Conservation (phyloP, 1,140 invertebrate species). For the Drosophila parabipectinata region DNA sequence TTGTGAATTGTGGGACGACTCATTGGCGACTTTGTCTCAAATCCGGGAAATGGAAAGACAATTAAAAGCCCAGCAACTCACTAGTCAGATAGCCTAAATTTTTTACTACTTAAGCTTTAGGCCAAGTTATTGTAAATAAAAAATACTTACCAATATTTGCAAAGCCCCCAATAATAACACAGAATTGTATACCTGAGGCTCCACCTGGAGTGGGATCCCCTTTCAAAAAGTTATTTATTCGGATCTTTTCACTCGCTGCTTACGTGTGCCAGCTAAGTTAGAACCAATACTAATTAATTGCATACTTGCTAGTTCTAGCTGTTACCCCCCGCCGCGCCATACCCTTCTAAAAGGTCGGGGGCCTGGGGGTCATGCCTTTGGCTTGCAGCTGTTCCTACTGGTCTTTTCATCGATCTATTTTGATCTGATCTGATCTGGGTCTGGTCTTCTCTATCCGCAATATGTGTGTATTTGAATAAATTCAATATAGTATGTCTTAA, state of each 20-base stretch:
- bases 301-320: slow-evolving; percentile 35
- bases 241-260: slow-evolving; percentile 22
- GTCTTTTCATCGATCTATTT: slow-evolving; percentile 1
- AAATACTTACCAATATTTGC: not conserved
- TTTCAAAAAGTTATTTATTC: slow-evolving; percentile 64
- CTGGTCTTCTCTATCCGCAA: slow-evolving; percentile 45
- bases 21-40: not conserved
- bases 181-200: slow-evolving; percentile 42
- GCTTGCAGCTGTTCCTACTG: slow-evolving; percentile 51
- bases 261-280: slow-evolving; percentile 24
- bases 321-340: not conserved
- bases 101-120: not conserved
- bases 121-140: not conserved
- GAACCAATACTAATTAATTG: slow-evolving; percentile 41
- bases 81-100: not conserved
- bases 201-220: slow-evolving; percentile 37
- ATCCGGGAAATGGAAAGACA: slow-evolving; percentile 15
- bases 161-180: slow-evolving; percentile 8
- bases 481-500: slow-evolving; percentile 72
- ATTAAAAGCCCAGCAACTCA: not conserved
- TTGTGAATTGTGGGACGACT: slow-evolving; percentile 62
- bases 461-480: slow-evolving; percentile 81
- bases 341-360: slow-evolving; percentile 12
- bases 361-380: slow-evolving; percentile 42
- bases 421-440: slow-evolving; percentile 14